Conservation (phyloP, 2,888 invertebrate species). For the Seira musarum region DNA sequence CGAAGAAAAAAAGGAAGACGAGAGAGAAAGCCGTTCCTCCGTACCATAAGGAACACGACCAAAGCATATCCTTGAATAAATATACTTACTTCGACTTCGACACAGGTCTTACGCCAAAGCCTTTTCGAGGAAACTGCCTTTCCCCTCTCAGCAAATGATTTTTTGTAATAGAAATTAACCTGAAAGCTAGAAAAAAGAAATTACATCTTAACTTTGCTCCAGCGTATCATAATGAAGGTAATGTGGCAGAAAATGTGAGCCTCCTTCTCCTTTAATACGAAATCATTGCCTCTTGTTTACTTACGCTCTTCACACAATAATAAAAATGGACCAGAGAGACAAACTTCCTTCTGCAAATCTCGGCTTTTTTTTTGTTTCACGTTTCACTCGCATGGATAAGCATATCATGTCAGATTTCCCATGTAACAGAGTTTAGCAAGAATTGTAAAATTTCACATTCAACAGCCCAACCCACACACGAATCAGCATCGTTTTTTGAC, state of each 20-base stretch:
- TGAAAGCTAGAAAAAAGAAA: not conserved
- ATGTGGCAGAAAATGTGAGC: conserved; percentile 47
- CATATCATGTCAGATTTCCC: not conserved
- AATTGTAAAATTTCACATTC: too few species aligned
- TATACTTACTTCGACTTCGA: not conserved
- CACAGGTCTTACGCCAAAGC: not conserved
- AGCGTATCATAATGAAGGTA: conserved; percentile 28
- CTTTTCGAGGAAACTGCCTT: not conserved
- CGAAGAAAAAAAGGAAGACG: conserved; percentile 8
- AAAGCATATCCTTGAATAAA: not conserved
- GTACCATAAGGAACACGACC: not conserved
- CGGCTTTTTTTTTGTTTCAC: not conserved
- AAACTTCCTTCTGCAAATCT: not conserved
- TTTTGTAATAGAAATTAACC: conserved; percentile 10
- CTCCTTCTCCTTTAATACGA: not conserved
- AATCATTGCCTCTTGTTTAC: conserved; percentile 26
- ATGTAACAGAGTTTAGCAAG: too few species aligned
- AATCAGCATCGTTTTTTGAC: not conserved
- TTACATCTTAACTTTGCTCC: not conserved
- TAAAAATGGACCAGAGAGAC: not conserved
- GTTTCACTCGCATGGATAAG: not conserved
- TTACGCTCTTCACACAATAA: not conserved
- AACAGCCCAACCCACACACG: not conserved
- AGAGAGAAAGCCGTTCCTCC: not conserved
- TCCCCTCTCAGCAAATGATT: not conserved